Percentiles rank a stretch among this genome's conserved stretches.
phyloP scores from a whole-genome alignment of 2,113 vertebrate species.

The Uria aalge region DNA sequence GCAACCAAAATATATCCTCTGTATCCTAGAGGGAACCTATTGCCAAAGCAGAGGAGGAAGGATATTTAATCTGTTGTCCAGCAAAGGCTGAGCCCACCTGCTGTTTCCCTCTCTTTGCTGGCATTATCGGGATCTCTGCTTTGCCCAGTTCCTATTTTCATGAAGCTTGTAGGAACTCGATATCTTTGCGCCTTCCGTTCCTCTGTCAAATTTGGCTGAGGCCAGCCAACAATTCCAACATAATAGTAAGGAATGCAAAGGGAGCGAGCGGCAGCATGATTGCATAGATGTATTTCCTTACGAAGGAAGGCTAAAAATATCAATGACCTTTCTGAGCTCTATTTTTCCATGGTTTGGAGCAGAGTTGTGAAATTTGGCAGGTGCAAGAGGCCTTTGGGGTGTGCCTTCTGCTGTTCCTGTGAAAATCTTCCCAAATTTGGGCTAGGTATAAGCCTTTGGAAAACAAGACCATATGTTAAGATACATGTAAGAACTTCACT shows the following conservation, averaged over 20 bases:
- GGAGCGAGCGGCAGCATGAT: neutral
- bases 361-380: slow-evolving; percentile 57
- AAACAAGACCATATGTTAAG: slow-evolving; percentile 42
- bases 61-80: neutral
- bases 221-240: neutral
- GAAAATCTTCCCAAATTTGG: slow-evolving; percentile 53
- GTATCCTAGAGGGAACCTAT: neutral
- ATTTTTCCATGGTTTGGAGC: slow-evolving; percentile 52
- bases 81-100: neutral
- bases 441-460: slow-evolving; percentile 47
- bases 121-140: neutral
- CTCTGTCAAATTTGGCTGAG: neutral
- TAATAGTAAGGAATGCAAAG: neutral
- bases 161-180: neutral
- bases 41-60: neutral
- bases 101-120: neutral
- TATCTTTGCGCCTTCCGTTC: neutral
- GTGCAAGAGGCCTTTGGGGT: slow-evolving; percentile 51
- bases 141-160: neutral
- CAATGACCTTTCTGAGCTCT: slow-evolving; percentile 49
- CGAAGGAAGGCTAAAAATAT: slow-evolving; percentile 38
- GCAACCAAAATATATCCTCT: neutral
- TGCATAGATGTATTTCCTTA: slow-evolving; percentile 32
- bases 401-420: slow-evolving; percentile 63
- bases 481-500: neutral